These are phyloP conservation scores for Fregata magnificens DNA, from an alignment of 2,113 vertebrate genomes.

Conservation along the genomic window DNA sequence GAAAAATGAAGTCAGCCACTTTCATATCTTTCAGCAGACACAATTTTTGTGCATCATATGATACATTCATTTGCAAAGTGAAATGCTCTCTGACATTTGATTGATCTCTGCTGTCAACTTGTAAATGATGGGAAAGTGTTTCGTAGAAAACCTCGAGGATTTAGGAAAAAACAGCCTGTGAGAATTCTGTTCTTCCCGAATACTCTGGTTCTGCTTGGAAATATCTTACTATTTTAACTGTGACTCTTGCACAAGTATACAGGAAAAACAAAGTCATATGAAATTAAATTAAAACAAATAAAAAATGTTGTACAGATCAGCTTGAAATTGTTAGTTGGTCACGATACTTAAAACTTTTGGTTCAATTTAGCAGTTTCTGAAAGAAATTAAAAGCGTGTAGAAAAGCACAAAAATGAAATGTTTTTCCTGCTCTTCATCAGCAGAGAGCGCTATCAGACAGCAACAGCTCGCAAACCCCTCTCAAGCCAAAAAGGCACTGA, in stretches of 20 bases:
- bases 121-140: neutral
- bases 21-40: neutral
- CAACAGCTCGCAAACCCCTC: neutral
- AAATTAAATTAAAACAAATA: neutral
- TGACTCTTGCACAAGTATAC: neutral
- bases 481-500: neutral
- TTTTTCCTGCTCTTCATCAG: slow-evolving; percentile 24
- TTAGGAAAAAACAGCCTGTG: neutral
- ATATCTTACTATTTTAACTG: neutral
- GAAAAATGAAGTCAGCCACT: neutral
- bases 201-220: neutral
- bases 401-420: neutral
- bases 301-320: neutral
- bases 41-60: neutral
- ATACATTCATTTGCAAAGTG: neutral
- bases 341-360: neutral
- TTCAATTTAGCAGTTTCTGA: neutral
- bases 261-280: neutral
- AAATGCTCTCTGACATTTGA: neutral
- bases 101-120: neutral
- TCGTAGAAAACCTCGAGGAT: neutral
- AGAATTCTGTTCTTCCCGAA: neutral
- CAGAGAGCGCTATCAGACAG: slow-evolving; percentile 70
- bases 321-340: neutral
- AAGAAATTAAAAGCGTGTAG: neutral